Base-by-base conservation (phyloP, 2,113 vertebrate species). In the Corythornis vintsioides region DNA sequence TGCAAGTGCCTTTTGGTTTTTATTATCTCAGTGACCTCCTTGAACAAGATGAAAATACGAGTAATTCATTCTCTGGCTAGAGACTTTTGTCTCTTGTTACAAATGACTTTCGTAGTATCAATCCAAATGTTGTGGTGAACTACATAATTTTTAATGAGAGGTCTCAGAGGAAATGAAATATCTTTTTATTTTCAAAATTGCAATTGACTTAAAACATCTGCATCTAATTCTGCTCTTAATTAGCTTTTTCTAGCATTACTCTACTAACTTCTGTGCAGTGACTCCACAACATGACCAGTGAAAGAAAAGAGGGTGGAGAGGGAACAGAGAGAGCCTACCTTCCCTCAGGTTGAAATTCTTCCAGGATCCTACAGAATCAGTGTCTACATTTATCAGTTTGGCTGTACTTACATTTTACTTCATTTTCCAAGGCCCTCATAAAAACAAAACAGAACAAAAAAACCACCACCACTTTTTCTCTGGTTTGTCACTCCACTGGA, bases 101-200 rank as follows among this genome's bases (percentile, higher is more conserved):
- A 82, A 83, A 94, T 82, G 17, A 80, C 33, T 88, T 93, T 28
- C 48, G 57, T 87, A 79, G 47, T 60, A 86, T 83, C 81, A 77
- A 55, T 72, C 81, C 29, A 38, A 65, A 74, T 3, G 5, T 47
- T 65, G 60, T 42, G 56, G 64, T 67, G 80, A 78, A 88, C 70
- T n/a, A 91, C 24, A 10, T 57, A 15, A 71, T 72, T 87, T 92
- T 93, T 76, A 87, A 79, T 79, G 59, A 83, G 45, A 73, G 1
- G 5, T 65, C 60, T 26, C 1, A 1, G 60, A 89, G 45, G 79
- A 92, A 89, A 85, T 3, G 2, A 11, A 55, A 83, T 76, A 20
- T 66, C 33, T 73, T 64, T 73, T 85, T 94, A 63, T 85, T 92
- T 79, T 85, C 67, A 67, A 82, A 92, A 86, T 18, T 67, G 55